Base-by-base conservation (phyloP, 2,888 invertebrate species). In the Lysandra coridon region DNA sequence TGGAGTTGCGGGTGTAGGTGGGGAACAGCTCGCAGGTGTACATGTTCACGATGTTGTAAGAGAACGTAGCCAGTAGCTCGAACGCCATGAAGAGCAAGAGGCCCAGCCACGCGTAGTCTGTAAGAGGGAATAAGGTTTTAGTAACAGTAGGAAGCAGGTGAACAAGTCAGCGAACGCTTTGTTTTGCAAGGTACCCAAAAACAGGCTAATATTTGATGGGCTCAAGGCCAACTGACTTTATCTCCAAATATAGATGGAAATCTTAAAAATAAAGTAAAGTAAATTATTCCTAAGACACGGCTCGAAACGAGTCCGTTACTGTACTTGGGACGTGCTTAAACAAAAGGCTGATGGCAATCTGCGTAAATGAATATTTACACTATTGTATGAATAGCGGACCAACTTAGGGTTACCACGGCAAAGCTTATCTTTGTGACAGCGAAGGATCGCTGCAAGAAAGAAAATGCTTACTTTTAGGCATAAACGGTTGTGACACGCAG, bases 11-110 rank as follows among this genome's bases (percentile, higher is more conserved):
- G 4, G 96, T 95, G 86, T 96, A 96, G 2, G 97, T 97, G 17
- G 97, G 97, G 89, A 97, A 97, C 87, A 97, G 94, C 91, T 97
- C 97, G 73, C 97, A 95, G 0, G 97, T 96, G 88, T 96, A 96
- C 86, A 96, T 95, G 89, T 96, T 97, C 83, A 96, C 93, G 77
- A 96, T 95, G 84, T 96, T 95, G 88, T 96, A 96, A 2, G 97
- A 95, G 85, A 96, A 95, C 12, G 97, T 96, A 2, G 96, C 96
- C 81, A 96, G 94, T 85, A 95, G 92, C 89, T 97, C 97, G 78
- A 97, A 96, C 77, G 93, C 90, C 87, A 97, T 92, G 86, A 96
- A 96, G 80, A 95, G 86, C 1, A 89, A 83, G 80, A 93, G 86
- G 0, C 90, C 91, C 10, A 88, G 82, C 93, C 93, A 93, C 12